Evolutionary conservation across 2,797 vertebrate species (phyloP), one percentile per base, ranked within the genome.

Genomic region (Galaxias olidus): DNA sequence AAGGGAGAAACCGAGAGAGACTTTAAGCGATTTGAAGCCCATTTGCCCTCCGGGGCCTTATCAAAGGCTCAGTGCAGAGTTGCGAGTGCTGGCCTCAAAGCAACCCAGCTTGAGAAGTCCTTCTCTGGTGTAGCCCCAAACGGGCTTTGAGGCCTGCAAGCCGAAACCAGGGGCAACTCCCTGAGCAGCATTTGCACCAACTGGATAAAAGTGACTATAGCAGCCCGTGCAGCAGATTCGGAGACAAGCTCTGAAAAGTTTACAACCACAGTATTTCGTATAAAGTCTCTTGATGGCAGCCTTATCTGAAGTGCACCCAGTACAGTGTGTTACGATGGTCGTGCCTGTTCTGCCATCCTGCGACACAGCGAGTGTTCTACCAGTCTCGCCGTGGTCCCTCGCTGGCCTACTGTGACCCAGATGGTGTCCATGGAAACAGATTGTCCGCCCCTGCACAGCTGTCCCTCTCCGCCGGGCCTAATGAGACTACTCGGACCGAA

Each of bases 401-500:
- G 14, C 40, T 70, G 68, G 52, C 74, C 70, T 51, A 63, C 59
- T 68, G 66, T 76, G 85, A 84, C 47, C 85, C 76, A 81, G 75
- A 70, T 52, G 51, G 76, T 66, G 78, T 78, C 78, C 79, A 67
- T 78, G 79, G 77, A 78, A 82, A 82, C 72, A 82, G 79, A 69
- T 75, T 85, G 80, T 84, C 85, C 77, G 77, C 86, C 81, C 78
- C 82, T 84, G 84, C 82, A 71, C 79, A 87, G 79, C 84, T 87
- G 85, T 82, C 79, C 78, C 73, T 72, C 41, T 73, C 12, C 40
- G 19, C 41, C 65, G 40, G 13, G 19, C 42, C 78, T 87, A 86
- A 89, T 86, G 83, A 88, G 83, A 83, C 52, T 30, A 54, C 74
- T 66, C 65, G 69, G 40, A 70, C 69, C 60, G 74, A 74, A 81